Base-by-base conservation (phyloP, 2,888 invertebrate genomes). In the Drosophila nigricruria region DNA sequence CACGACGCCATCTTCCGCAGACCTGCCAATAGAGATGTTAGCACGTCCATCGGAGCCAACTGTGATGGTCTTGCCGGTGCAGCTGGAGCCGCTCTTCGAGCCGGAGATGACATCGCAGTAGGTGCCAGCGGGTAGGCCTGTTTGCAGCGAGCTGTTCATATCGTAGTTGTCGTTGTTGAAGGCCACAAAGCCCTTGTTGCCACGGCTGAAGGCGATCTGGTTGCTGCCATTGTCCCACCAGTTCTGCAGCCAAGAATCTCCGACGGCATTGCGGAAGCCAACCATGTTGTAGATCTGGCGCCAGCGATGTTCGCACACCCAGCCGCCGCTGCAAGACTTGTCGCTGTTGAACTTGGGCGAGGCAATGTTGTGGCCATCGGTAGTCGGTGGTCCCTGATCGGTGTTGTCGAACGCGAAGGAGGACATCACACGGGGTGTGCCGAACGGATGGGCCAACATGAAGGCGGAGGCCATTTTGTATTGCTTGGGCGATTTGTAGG, bases 91-190 rank as follows among this genome's bases (percentile, higher is more conserved):
- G 40, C 85, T 91, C 85, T 94, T 94, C 12, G 92, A 88, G 1
- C 97, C 97, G 23, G 96, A 96, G 77, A 97, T 97, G 18, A 98
- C 94, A 92, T 98, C 98, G 91, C 98, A 98, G 92, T 98, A 98
- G 1, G 89, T 94, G 36, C 98, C 98, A 54, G 95, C 93, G 6
- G 96, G 95, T 16, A 98, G 94, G 63, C 95, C 96, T 0, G 96
- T 96, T 93, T 95, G 92, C 1, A 91, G 76, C 3, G 91, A 94
- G 78, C 94, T 93, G 62, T 94, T 94, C 36, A 97, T 86, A 81
- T 95, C 94, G 47, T 74, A 87, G 79, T 93, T 93, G 23, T 96
- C 96, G 42, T 94, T 94, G 88, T 97, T 97, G 85, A 97, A 95
- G 10, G 96, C 97, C 16, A 97, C 93, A 90, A 97, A 97, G 10